Conservation (phyloP, 1,140 invertebrate genomes). For the Alviniconcha marisindica region DNA sequence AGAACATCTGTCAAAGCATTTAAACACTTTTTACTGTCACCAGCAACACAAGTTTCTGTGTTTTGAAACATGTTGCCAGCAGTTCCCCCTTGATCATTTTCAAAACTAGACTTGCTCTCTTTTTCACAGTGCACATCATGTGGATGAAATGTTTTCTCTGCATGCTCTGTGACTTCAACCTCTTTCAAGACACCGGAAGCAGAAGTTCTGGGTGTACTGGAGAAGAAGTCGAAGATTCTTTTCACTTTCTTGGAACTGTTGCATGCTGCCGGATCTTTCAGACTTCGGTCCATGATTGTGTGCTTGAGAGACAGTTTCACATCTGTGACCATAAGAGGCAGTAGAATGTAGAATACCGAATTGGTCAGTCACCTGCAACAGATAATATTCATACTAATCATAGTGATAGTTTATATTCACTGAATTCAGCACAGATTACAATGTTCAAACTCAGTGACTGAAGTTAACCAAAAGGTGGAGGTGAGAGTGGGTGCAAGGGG, state of each 20-base stretch:
- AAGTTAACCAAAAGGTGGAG: background rate
- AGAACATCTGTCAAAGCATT: no score
- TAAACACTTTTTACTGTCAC: no score
- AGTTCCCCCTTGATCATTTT: no score
- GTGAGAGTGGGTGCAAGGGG: background rate
- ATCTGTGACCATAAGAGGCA: conserved; percentile 5
- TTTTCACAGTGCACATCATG: no score
- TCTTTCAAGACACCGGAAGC: no score
- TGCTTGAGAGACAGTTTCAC: conserved; percentile 25
- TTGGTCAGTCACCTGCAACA: background rate
- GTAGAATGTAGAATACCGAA: no score
- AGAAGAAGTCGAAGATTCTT: conserved; percentile 26
- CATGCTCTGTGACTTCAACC: no score
- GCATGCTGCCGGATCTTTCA: background rate
- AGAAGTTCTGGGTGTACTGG: background rate
- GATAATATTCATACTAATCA: background rate
- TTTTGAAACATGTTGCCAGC: no score
- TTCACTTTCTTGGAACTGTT: conserved; percentile 8
- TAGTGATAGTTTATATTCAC: background rate
- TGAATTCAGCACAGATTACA: background rate
- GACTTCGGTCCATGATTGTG: conserved; percentile 1
- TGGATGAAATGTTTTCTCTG: no score
- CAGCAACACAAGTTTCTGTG: no score
- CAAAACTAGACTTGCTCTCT: no score
- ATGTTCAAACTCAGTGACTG: background rate